These are phyloP conservation scores for Crax fasciolata DNA, from an alignment of 2,797 vertebrate genomes.

Conservation along the genomic window DNA sequence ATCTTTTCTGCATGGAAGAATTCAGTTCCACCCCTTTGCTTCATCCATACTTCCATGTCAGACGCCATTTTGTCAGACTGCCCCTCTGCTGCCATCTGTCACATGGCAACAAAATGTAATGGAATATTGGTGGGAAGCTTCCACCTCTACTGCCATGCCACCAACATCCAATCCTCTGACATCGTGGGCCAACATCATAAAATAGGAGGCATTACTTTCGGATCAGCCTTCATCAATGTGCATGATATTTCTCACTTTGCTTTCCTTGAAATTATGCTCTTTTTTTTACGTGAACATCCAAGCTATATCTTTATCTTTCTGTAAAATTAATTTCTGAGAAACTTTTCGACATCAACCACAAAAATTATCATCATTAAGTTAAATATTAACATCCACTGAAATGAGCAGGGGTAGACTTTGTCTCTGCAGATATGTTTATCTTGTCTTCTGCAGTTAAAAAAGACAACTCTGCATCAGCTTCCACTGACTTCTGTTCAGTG, in stretches of 20 bases:
- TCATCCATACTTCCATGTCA: not conserved
- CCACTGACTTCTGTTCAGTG: not conserved
- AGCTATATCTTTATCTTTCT: not conserved
- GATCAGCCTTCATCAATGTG: not conserved
- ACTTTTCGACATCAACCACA: not conserved
- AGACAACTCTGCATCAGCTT: not conserved
- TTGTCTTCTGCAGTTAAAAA: not conserved
- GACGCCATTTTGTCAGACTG: not conserved
- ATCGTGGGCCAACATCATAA: not conserved
- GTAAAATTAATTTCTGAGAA: constrained; percentile 9
- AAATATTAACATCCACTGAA: not conserved
- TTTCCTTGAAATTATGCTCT: not conserved
- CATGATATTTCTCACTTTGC: not conserved
- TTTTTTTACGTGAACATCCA: not conserved
- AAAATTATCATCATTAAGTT: not conserved
- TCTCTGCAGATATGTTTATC: not conserved
- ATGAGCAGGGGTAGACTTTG: not conserved
- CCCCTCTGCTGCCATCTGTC: not conserved
- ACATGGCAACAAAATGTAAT: not conserved
- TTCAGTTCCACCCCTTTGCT: not conserved
- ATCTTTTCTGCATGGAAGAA: not conserved
- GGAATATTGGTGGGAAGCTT: not conserved
- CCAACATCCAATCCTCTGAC: not conserved
- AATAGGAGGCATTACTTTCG: not conserved
- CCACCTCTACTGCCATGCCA: not conserved